phyloP scores from a whole-genome alignment of 2,113 vertebrate genomes.

The Podarcis raffonei region DNA sequence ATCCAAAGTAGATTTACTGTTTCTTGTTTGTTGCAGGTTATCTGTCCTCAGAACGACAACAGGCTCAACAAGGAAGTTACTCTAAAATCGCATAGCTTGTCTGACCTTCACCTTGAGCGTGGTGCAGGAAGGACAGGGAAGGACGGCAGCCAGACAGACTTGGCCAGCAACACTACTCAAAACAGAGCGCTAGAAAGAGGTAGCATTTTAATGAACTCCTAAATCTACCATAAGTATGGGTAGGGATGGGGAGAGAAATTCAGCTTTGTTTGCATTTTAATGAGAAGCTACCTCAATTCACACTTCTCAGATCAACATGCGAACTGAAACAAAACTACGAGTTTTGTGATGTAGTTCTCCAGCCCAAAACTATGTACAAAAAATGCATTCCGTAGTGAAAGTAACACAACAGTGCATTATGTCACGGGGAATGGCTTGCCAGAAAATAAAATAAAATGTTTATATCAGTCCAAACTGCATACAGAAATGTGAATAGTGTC shows the following conservation, averaged over 20 bases:
- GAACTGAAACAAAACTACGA: too few relatives aligned
- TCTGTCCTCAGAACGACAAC: not conserved
- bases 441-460: too few relatives aligned
- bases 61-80: conserved; percentile 49
- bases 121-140: conserved; percentile 7
- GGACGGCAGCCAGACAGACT: not conserved
- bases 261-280: too few relatives aligned
- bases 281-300: too few relatives aligned
- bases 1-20: not conserved
- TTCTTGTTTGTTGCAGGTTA: conserved; percentile 36
- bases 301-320: too few relatives aligned
- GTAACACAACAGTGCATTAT: too few relatives aligned
- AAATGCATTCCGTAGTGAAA: too few relatives aligned
- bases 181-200: conserved; percentile 41
- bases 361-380: too few relatives aligned
- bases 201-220: not conserved
- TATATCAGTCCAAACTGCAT: too few relatives aligned
- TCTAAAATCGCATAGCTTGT: conserved; percentile 15
- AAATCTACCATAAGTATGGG: not conserved
- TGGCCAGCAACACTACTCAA: not conserved
- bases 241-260: not conserved
- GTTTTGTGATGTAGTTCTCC: too few relatives aligned
- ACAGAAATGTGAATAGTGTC: too few relatives aligned
- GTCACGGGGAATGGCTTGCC: too few relatives aligned
- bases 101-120: not conserved